Percentiles rank a stretch among this genome's conserved stretches.
Evolutionary conservation across 2,797 vertebrate species (phyloP).

Genomic region (Anabacerthia variegaticeps): DNA sequence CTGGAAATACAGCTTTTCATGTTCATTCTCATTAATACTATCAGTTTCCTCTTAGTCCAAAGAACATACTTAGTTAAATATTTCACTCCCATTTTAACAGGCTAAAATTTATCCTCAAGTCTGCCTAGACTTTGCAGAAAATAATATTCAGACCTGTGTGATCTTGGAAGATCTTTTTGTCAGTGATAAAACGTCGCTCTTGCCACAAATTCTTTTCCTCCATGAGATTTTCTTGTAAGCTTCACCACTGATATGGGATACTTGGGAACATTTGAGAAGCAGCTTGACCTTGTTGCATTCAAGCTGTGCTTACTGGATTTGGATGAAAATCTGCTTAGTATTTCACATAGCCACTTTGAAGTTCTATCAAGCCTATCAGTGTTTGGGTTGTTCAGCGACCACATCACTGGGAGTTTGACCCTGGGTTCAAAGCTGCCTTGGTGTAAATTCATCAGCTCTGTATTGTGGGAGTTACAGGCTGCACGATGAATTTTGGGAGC

Average conservation of each 20-base stretch:
- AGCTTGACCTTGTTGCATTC: conserved; percentile 33
- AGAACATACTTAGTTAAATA: neutral
- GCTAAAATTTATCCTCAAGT: neutral
- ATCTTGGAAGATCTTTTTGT: neutral
- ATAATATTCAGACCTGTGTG: neutral
- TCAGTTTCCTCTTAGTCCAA: neutral
- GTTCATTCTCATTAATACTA: neutral
- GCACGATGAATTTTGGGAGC: neutral
- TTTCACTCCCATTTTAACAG: neutral
- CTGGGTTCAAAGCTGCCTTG: neutral
- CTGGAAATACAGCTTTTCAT: neutral
- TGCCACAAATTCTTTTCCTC: neutral
- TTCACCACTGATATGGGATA: neutral
- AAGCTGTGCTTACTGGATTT: conserved; percentile 1
- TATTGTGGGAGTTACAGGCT: neutral
- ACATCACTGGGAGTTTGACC: neutral
- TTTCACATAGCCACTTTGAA: neutral
- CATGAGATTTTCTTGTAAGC: neutral
- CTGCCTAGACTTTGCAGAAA: neutral
- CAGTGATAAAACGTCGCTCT: neutral
- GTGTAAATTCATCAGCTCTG: neutral
- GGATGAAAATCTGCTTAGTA: neutral
- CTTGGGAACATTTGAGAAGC: neutral
- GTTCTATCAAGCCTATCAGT: neutral
- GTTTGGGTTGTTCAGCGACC: neutral